These are phyloP conservation scores for Tympanuchus pallidicinctus DNA, from an alignment of 2,113 vertebrate genomes.

Conservation along the genomic window DNA sequence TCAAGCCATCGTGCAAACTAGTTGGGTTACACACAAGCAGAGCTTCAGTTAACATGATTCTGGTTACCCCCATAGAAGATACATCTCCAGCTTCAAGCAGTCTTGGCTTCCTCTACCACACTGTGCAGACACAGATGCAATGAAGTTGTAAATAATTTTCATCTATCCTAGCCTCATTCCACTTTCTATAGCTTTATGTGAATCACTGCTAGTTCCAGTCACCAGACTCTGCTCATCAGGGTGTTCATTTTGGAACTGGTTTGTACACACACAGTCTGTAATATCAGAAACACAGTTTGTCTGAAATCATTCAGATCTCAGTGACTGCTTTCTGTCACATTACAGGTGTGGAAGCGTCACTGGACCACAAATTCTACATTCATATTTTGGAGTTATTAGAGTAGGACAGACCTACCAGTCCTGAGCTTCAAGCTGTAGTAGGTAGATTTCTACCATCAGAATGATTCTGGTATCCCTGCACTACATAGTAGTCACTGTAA, in stretches of 20 bases:
- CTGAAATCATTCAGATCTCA: background rate
- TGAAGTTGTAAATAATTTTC: background rate
- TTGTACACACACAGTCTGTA: background rate
- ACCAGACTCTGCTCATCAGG: background rate
- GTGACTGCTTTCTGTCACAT: background rate
- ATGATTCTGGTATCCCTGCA: conserved; percentile 8
- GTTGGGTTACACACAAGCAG: background rate
- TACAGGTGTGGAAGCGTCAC: background rate
- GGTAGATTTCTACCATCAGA: conserved; percentile 19
- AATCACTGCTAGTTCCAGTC: background rate
- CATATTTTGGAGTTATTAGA: background rate
- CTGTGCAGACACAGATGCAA: background rate
- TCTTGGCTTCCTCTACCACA: background rate
- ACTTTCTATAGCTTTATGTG: background rate
- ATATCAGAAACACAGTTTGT: background rate
- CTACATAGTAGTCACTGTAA: conserved; percentile 11
- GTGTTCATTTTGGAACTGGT: background rate
- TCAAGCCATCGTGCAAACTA: background rate
- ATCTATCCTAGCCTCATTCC: background rate
- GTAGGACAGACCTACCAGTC: background rate
- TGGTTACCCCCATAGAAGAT: background rate
- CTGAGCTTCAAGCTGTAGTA: conserved; percentile 7
- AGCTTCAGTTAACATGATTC: background rate
- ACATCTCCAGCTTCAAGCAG: background rate
- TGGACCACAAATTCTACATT: background rate